A percentile compares a stretch with the other conserved stretches of the same genome.
phyloP scores from a whole-genome alignment of 2,888 invertebrate genomes.

The Schrankia costaestrigalis region DNA sequence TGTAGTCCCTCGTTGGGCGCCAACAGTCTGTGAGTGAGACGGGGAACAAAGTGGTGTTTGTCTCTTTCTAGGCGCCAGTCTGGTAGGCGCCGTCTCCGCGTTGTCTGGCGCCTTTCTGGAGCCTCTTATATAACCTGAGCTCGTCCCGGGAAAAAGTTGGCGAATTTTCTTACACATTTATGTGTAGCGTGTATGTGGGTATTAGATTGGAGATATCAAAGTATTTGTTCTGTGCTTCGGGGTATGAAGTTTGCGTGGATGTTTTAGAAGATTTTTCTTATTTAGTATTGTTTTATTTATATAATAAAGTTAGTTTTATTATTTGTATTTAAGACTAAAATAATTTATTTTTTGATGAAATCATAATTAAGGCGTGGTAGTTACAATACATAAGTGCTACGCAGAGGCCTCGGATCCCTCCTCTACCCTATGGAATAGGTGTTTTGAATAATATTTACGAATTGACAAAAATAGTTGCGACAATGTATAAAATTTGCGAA shows the following conservation, averaged over 20 bases:
- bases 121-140: conserved; percentile 63
- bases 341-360: too few relatives aligned
- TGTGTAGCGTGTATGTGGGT: conserved; percentile 12
- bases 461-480: too few relatives aligned
- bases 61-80: conserved; percentile 74
- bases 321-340: too few relatives aligned
- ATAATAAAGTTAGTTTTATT: too few relatives aligned
- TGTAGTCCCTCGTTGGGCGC: conserved; percentile 62
- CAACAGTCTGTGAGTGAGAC: conserved; percentile 38
- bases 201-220: conserved; percentile 14
- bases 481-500: too few relatives aligned
- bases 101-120: conserved; percentile 61
- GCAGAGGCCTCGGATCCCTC: too few relatives aligned
- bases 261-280: neutral
- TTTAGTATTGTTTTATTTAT: too few relatives aligned
- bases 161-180: conserved; percentile 15
- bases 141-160: conserved; percentile 25
- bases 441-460: too few relatives aligned
- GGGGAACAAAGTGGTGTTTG: conserved; percentile 15
- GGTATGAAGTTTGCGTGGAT: neutral
- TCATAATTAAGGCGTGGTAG: too few relatives aligned
- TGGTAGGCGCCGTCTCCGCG: conserved; percentile 74
- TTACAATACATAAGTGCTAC: too few relatives aligned
- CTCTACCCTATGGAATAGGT: too few relatives aligned
- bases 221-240: conserved; percentile 8